A percentile compares a stretch with the other conserved stretches of the same genome.
These are phyloP conservation scores for Schizothorax lantsangensis DNA, from an alignment of 2,797 vertebrate genomes.

Conservation along the genomic window DNA sequence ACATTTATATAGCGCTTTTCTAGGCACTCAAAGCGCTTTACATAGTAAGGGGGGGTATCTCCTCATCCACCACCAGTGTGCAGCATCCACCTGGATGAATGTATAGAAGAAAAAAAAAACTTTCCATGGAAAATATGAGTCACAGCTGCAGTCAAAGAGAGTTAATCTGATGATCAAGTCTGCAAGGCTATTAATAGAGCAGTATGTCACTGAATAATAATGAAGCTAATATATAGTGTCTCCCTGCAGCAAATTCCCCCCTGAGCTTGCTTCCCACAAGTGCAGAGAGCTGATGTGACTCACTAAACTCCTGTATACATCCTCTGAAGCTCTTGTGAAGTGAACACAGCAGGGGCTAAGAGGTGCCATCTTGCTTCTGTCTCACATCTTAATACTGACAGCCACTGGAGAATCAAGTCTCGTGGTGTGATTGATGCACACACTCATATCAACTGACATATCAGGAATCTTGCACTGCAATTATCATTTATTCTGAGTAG, in stretches of 20 bases:
- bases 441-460: background rate
- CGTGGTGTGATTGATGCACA: background rate
- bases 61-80: too few species aligned
- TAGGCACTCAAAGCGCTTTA: too few species aligned
- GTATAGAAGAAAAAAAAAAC: background rate
- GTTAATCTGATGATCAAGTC: conserved; percentile 12
- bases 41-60: too few species aligned
- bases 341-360: conserved; percentile 33
- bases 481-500: background rate
- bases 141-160: background rate
- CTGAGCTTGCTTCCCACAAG: background rate
- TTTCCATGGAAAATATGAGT: background rate
- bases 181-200: conserved; percentile 21
- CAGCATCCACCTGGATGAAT: too few species aligned
- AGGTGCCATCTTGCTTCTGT: conserved; percentile 16
- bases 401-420: background rate
- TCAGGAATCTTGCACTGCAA: background rate
- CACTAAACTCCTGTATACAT: conserved; percentile 3
- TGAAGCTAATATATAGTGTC: conserved; percentile 32
- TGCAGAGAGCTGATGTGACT: background rate
- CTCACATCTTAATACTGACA: background rate
- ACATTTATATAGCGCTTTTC: too few species aligned
- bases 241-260: background rate
- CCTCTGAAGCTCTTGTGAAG: conserved; percentile 2
- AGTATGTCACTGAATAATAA: conserved; percentile 19